Conservation (phyloP, 2,888 invertebrate genomes). For the Auanema sp. region DNA sequence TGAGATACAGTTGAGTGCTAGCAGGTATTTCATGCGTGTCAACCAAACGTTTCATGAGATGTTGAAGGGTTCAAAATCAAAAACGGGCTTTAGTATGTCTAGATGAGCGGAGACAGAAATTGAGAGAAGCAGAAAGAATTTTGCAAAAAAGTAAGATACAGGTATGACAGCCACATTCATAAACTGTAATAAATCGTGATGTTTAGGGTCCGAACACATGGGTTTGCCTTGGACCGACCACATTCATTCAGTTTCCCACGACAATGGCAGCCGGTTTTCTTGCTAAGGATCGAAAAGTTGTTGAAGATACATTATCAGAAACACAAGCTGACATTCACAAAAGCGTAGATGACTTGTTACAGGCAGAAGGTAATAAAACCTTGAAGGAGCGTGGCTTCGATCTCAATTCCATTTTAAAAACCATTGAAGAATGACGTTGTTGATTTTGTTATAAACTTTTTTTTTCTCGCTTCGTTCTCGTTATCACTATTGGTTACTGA, state of each 20-base stretch:
- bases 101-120: conserved; percentile 19
- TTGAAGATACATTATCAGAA: conserved; percentile 16
- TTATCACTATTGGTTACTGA: background rate
- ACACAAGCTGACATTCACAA: conserved; percentile 8
- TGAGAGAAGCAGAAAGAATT: conserved; percentile 20
- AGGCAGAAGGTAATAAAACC: conserved; percentile 18
- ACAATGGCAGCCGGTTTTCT: conserved; percentile 12
- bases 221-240: conserved; percentile 19
- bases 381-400: conserved; percentile 17
- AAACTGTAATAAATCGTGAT: background rate
- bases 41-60: no score
- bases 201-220: conserved; percentile 16
- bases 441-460: conserved; percentile 8
- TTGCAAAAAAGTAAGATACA: conserved; percentile 15
- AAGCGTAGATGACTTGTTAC: conserved; percentile 14
- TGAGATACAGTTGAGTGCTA: no score
- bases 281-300: conserved; percentile 14
- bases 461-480: conserved; percentile 6
- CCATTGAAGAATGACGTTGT: conserved; percentile 1
- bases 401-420: conserved; percentile 9
- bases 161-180: conserved; percentile 7
- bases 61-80: conserved; percentile 16
- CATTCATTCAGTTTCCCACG: conserved; percentile 18
- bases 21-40: no score
- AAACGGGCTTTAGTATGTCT: conserved; percentile 8